Evolutionary conservation across 2,113 vertebrate genomes (phyloP).

Genomic region (Spea multiplicata): DNA sequence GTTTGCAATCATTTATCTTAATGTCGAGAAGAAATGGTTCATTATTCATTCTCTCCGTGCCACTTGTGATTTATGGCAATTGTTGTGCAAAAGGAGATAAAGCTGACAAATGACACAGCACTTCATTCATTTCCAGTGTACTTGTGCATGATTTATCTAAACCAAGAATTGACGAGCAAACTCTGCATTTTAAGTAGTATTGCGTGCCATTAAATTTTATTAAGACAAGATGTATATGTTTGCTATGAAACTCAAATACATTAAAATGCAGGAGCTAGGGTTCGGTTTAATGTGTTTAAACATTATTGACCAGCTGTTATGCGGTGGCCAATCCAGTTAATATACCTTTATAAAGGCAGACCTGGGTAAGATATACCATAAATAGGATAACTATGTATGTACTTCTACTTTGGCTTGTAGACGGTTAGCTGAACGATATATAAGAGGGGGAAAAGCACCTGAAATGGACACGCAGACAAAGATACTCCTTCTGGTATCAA

Average conservation of each 20-base stretch:
- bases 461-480: too few species aligned
- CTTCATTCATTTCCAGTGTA: slow-evolving; percentile 38
- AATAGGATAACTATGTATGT: too few species aligned
- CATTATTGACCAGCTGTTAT: neutral
- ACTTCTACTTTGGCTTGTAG: too few species aligned
- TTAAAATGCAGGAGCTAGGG: neutral
- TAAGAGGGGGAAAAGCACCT: too few species aligned
- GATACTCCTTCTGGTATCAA: too few species aligned
- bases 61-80: slow-evolving; percentile 36
- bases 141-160: slow-evolving; percentile 30
- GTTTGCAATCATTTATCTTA: slow-evolving; percentile 28
- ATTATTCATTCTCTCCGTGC: slow-evolving; percentile 19
- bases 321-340: neutral
- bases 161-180: slow-evolving; percentile 1
- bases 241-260: slow-evolving; percentile 8
- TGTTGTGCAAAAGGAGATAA: slow-evolving; percentile 42
- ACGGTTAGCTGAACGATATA: too few species aligned
- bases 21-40: slow-evolving; percentile 8
- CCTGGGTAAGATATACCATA: too few species aligned
- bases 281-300: neutral
- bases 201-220: slow-evolving; percentile 25
- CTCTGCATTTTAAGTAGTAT: slow-evolving; percentile 41
- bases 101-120: slow-evolving; percentile 31
- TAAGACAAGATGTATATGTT: slow-evolving; percentile 22
- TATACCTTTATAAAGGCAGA: too few species aligned